Percentiles rank a stretch among this genome's conserved stretches.
These are phyloP conservation scores for Erpobdella octoculata DNA, from an alignment of 2,888 invertebrate genomes.

Conservation along the genomic window DNA sequence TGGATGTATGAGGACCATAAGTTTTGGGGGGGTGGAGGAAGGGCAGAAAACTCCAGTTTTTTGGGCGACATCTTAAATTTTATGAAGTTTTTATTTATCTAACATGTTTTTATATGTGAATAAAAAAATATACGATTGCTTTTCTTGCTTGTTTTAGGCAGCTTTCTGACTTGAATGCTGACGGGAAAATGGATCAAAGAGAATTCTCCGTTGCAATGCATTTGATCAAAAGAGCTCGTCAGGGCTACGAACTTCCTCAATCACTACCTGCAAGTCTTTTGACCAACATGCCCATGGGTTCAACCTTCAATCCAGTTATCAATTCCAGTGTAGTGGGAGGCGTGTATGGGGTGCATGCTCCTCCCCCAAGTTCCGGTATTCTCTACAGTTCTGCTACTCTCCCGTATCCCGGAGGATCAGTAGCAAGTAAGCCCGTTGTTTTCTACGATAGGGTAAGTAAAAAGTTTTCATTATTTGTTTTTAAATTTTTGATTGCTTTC, in stretches of 20 bases:
- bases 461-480: neutral
- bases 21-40: no score
- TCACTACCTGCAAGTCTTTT: constrained; percentile 65
- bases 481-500: neutral
- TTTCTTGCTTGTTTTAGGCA: constrained; percentile 40
- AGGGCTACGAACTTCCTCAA: constrained; percentile 82
- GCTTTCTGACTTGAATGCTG: constrained; percentile 51
- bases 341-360: neutral
- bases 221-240: constrained; percentile 65
- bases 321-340: neutral
- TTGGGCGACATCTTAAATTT: no score
- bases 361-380: neutral
- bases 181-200: constrained; percentile 52
- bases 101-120: neutral
- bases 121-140: neutral
- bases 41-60: no score
- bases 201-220: constrained; percentile 53
- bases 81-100: neutral
- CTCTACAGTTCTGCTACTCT: constrained; percentile 8
- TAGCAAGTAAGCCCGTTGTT: neutral
- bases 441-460: neutral
- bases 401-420: neutral
- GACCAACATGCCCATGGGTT: neutral
- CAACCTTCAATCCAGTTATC: constrained; percentile 7
- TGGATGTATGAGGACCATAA: no score